Evolutionary conservation across 2,113 vertebrate species (phyloP).

Genomic region (Zingel zingel): DNA sequence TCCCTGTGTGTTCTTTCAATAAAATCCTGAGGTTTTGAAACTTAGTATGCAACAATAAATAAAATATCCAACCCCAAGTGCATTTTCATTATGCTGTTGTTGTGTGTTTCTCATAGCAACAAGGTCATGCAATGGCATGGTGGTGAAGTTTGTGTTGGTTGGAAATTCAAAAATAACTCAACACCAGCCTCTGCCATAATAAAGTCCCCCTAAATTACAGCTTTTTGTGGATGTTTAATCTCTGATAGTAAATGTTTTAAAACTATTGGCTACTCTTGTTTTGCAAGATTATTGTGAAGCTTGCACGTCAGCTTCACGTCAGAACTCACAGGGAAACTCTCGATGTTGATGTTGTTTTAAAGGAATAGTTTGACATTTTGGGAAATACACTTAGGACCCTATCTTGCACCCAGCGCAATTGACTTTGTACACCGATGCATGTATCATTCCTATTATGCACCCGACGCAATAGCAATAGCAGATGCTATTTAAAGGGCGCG

Average conservation of each 20-base stretch:
- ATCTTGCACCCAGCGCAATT: too few relatives aligned
- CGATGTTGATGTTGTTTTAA: not conserved
- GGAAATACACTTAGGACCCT: not conserved
- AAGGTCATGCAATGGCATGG: conserved; percentile 37
- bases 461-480: too few relatives aligned
- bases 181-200: conserved; percentile 70
- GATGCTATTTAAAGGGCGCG: too few relatives aligned
- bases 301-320: conserved; percentile 22
- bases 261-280: conserved; percentile 50
- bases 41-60: conserved; percentile 67
- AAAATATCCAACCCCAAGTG: conserved; percentile 58
- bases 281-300: conserved; percentile 35
- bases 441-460: too few relatives aligned
- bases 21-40: conserved; percentile 66
- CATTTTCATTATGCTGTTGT: conserved; percentile 69
- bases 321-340: conserved; percentile 13
- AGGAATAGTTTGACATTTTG: not conserved
- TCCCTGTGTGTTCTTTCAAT: conserved; percentile 68
- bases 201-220: conserved; percentile 80
- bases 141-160: conserved; percentile 65
- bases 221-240: conserved; percentile 73
- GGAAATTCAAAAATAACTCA: conserved; percentile 80
- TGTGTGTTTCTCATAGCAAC: conserved; percentile 74
- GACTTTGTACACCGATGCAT: too few relatives aligned
- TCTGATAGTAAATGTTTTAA: conserved; percentile 62